Base-by-base conservation (phyloP, 2,888 invertebrate species). In the Andrena dorsata region DNA sequence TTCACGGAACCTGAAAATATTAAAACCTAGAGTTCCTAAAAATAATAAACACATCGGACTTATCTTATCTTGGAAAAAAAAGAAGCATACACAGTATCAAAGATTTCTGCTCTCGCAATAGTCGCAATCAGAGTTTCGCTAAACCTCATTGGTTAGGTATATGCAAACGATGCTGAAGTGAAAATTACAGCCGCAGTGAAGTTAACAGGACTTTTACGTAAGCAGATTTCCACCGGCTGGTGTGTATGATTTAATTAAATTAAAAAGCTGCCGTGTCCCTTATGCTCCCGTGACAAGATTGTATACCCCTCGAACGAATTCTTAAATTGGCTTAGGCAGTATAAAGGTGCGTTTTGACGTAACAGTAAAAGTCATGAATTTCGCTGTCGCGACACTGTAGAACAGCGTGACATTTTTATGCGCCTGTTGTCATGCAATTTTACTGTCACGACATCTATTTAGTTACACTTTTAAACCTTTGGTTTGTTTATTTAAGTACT, bases 311-410 rank as follows among this genome's bases (percentile, higher is more conserved):
- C 6, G 64, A 69, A 73, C 41, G 23, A 49, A 78, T 66, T 74
- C 56, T 70, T 74, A 79, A 83, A 80, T 85, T 85, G 80, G 72
- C 78, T 85, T 76, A 79, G 75, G 83, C 76, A 83, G 76, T 80
- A 16, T 41, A 41, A 41, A 41, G 13, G 41, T 41, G 41, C 41
- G 41, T 41, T 41, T 41, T 41, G 13, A 41, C 41, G 41, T 41
- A 16, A 4, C 16, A 16, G 41, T 41, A 41, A 41, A 41, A 41
- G 41, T 41, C 16, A 16, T 41, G 16, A 41, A 41, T 41, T 16
- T 41, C 16, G 41, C 41, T 41, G 41, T 13, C 13, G 13, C 13
- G 41, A 41, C 41, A 41, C 1, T 41, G 13, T 41, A 41, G 1
- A 4, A 41, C 13, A 41, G 4, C 41, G 13, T 13, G 1, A 35